Conservation (phyloP, 2,113 vertebrate species). For the Saccopteryx leptura region DNA sequence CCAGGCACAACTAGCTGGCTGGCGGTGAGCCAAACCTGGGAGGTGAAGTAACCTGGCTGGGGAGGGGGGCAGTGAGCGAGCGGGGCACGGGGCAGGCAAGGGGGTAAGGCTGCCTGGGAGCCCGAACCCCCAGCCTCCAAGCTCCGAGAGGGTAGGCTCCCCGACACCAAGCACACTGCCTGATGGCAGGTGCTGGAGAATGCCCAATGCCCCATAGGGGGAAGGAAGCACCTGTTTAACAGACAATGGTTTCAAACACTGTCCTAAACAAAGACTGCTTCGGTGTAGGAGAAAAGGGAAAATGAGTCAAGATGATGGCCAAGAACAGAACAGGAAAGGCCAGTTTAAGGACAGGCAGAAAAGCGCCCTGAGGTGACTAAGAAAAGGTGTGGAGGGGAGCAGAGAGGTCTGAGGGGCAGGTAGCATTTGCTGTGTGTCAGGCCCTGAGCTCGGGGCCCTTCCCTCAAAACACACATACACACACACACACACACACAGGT, state of each 20-base stretch:
- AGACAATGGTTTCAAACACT: background rate
- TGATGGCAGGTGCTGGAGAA: background rate
- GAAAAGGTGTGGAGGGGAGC: background rate
- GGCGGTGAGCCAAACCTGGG: background rate
- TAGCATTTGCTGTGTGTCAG: background rate
- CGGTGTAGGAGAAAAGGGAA: background rate
- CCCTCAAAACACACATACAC: background rate
- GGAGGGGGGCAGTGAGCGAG: too few species aligned
- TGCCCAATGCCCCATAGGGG: background rate
- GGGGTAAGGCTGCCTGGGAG: background rate
- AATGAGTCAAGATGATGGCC: background rate
- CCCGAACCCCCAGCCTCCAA: background rate
- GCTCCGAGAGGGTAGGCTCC: background rate
- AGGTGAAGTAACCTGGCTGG: fast-evolving
- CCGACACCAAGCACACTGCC: background rate
- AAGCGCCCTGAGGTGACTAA: background rate
- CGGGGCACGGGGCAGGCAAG: too few species aligned
- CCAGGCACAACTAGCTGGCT: fast-evolving
- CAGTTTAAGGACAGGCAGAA: background rate
- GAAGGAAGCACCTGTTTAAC: background rate
- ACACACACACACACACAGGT: background rate
- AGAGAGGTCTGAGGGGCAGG: background rate
- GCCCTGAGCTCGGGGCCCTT: background rate
- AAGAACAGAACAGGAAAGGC: background rate
- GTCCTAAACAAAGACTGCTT: background rate